Percentiles rank a stretch among this genome's conserved stretches.
Conservation (phyloP, 2,888 invertebrate genomes). For the Sarcophaga carnaria region DNA sequence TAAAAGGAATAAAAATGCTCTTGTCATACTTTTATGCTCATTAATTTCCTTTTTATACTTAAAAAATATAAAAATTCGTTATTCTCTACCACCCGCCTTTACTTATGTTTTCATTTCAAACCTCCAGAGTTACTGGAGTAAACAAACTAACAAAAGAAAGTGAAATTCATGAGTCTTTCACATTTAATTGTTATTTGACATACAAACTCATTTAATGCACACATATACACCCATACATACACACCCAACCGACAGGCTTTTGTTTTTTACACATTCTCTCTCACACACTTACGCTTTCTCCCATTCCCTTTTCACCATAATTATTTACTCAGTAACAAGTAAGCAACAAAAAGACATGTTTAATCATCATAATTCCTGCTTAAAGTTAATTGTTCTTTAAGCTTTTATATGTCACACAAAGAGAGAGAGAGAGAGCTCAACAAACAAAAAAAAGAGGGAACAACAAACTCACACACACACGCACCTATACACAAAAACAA, state of each 20-base stretch:
- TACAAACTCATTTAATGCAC: background rate
- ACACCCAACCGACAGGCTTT: background rate
- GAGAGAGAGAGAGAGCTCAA: background rate
- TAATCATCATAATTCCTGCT: slow-evolving; percentile 51
- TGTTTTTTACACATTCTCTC: too few species aligned
- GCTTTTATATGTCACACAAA: slow-evolving; percentile 24
- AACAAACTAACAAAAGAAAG: background rate
- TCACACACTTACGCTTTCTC: too few species aligned
- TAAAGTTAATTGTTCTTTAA: slow-evolving; percentile 57
- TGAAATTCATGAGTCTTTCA: slow-evolving; percentile 23
- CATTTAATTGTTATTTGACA: slow-evolving; percentile 35
- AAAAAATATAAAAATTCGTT: background rate
- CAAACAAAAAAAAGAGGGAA: background rate
- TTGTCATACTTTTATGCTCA: slow-evolving; percentile 26
- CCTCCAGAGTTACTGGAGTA: background rate
- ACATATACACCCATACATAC: background rate
- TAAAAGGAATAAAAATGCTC: background rate
- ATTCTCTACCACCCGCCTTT: background rate
- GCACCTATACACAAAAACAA: background rate
- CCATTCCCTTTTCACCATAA: background rate
- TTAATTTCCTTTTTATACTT: slow-evolving; percentile 22
- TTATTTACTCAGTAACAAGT: background rate
- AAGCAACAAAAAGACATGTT: slow-evolving; percentile 41
- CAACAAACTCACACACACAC: background rate
- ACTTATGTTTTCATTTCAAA: background rate